A percentile compares a stretch with the other conserved stretches of the same genome.
Evolutionary conservation across 2,888 invertebrate species (phyloP).

Genomic region (Coleophora deauratella): DNA sequence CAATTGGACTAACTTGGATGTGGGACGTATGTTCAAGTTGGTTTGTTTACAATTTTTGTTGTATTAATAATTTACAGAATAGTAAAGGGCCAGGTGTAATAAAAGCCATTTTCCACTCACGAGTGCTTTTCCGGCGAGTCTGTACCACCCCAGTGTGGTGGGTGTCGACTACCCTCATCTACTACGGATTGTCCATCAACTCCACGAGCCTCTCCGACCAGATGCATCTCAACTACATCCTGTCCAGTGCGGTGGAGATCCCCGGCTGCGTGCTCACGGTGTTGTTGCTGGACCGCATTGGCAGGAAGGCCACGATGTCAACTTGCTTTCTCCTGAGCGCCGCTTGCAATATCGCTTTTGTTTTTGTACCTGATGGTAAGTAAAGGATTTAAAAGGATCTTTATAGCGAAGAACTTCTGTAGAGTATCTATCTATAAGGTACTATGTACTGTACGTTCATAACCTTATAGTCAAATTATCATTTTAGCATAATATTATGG

Average conservation of each 20-base stretch:
- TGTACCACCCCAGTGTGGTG: constrained; percentile 83
- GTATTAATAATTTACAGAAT: not conserved
- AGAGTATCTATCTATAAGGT: no score
- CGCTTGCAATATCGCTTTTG: constrained; percentile 66
- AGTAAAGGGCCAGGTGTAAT: not conserved
- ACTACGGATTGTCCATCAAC: constrained; percentile 79
- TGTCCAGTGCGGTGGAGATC: constrained; percentile 78
- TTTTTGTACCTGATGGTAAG: constrained; percentile 48
- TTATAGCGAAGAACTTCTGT: no score
- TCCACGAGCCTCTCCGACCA: constrained; percentile 74
- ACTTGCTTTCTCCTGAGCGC: constrained; percentile 58
- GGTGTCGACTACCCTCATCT: constrained; percentile 85
- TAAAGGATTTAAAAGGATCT: not conserved
- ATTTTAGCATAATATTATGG: no score
- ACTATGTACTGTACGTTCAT: no score
- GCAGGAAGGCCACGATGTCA: constrained; percentile 60
- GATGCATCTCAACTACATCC: constrained; percentile 83
- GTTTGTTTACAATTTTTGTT: no score
- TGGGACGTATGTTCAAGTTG: no score
- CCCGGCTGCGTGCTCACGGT: constrained; percentile 80
- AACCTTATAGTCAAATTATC: no score
- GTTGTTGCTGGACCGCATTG: constrained; percentile 75
- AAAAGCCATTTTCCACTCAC: constrained; percentile 31
- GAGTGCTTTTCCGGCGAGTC: constrained; percentile 72
- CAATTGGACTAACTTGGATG: no score